Evolutionary conservation across 2,888 invertebrate species (phyloP), one percentile per base, ranked within the genome.

Genomic region (Pollenia amentaria): DNA sequence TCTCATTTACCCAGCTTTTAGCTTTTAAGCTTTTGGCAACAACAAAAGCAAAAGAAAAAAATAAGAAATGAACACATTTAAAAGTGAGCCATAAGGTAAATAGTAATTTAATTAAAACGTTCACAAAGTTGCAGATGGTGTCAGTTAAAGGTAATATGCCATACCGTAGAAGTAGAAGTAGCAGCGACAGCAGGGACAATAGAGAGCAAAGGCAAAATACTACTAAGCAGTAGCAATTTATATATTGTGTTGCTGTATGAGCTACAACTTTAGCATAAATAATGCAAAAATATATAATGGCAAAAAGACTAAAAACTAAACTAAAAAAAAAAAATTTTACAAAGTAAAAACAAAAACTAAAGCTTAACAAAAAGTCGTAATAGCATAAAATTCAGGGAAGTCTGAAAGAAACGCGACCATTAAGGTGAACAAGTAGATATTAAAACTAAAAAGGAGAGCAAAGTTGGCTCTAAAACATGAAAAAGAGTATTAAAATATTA

Each of bases 91-190:
- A 91, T 90, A 90, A 89, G 91, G 91, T 89, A 89, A 92, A 90
- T 92, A 91, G 91, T 92, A 92, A 92, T 92, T 92, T 91, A 92
- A 92, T 92, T 92, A 92, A 91, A 92, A 91, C 87, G 82, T 84
- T 87, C 89, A 90, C 89, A 85, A 84, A 87, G 75, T 84, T 53
- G 69, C 87, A 88, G 83, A 77, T 82, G 83, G 78, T 87, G 86
- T 79, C 80, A 83, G 67, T 48, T 62, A 64, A 83, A 77, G 69
- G 84, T 84, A 82, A 72, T 64, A 70, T 77, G 75, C 62, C 73
- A 65, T 48, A 79, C 73, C 65, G 14, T n/a, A 44, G 29, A 6
- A 29, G 29, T 29, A 29, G 29, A 29, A 70, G 12, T 46, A 70
- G 72, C 4, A 65, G 38, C 16, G 48, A 4, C 1, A n/a, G 46